Base-by-base conservation (phyloP, 1,140 invertebrate genomes). In the Berghia stephanieae region DNA sequence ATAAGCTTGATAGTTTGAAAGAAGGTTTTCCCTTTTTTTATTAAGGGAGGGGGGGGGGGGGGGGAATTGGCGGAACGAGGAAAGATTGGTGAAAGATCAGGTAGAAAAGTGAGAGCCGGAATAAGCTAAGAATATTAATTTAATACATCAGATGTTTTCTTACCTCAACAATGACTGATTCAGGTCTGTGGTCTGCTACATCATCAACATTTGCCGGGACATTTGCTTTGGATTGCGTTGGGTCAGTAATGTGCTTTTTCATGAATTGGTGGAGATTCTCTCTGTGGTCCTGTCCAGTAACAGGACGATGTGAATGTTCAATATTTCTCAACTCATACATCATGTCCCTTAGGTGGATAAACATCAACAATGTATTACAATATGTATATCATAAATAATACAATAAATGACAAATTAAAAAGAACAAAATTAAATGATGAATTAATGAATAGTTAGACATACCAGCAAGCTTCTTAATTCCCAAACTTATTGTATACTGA, bases 301-400 rank as follows among this genome's bases (percentile, higher is more conserved):
- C 87, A 21, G 87, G 87, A 38, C 82, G 77, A 21, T 86, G 83
- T 49, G 83, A 83, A 36, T 83, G 79, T 43, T 83, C 75, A 24
- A 88, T 76, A 24, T 80, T 72, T 24, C 83, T 63, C n/a, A 88
- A 70, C 68, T 88, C 87, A 79, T 79, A 83, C 83, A 88, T 85
- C 10, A 84, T 68, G 40, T 88, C 86, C 80, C 86, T 87, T 79
- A 31, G 82, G 81, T n/a, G 43, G 79, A 57, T 75, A 16, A 43
- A 21, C 2, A 67, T 10, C 1, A 40, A 68, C 31, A 68, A 4
- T n/a, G 31, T 8, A n/a, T 40, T 31, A 10, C 24, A n/a, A 2
- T 75, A 13, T 1, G 13, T 36, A 2, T 24, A 31, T 13, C 43
- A 55, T 57, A 66, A 27, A 72, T 36, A 0, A 27, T 3, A 31